phyloP scores from a whole-genome alignment of 2,113 vertebrate genomes.

The Isichthys henryi region DNA sequence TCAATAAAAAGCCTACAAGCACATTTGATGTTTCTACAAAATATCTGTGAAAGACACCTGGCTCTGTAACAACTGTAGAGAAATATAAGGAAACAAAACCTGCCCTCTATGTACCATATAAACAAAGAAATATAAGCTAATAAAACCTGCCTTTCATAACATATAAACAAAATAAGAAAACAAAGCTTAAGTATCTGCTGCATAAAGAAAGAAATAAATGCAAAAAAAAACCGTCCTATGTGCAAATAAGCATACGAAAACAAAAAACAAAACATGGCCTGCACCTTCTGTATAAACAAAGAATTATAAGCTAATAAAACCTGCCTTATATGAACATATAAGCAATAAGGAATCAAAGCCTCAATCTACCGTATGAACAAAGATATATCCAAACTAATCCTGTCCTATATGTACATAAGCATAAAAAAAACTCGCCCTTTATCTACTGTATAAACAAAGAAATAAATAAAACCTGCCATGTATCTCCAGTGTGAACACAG shows the following conservation, averaged over 20 bases:
- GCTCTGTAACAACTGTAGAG: background rate
- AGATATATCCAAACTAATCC: background rate
- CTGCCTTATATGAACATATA: background rate
- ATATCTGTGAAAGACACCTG: background rate
- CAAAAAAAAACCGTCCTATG: background rate
- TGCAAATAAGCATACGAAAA: background rate
- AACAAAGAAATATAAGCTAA: background rate
- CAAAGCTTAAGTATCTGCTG: background rate
- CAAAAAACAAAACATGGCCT: background rate
- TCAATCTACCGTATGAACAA: background rate
- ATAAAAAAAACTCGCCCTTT: background rate
- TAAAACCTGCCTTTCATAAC: background rate
- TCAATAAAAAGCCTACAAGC: background rate
- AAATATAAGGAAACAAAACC: background rate
- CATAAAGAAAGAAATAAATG: background rate
- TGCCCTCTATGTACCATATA: background rate
- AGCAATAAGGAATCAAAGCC: background rate
- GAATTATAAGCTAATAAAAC: background rate
- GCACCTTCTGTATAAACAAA: background rate
- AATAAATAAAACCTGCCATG: background rate
- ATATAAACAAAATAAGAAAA: background rate
- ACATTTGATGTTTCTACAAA: background rate
- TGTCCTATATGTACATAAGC: background rate
- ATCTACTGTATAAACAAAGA: background rate
- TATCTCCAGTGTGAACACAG: background rate